A percentile compares a stretch with the other conserved stretches of the same genome.
phyloP scores from a whole-genome alignment of 92 coral and sea anemone species.

The Ricordea florida region DNA sequence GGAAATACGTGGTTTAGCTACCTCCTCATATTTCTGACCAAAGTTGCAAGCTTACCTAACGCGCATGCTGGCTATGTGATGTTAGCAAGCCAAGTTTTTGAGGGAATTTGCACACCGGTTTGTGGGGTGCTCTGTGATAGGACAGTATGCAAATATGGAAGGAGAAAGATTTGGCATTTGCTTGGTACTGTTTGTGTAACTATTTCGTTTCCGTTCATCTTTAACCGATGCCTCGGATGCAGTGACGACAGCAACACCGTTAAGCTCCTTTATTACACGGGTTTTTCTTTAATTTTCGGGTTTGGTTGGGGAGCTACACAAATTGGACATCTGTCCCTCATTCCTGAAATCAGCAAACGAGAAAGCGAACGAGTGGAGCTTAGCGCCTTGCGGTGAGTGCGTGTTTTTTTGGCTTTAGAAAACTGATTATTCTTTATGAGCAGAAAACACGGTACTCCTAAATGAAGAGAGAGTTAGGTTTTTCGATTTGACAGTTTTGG shows the following conservation, averaged over 20 bases:
- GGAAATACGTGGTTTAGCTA: slow-evolving; percentile 88
- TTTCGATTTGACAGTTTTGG: no score
- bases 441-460: no score
- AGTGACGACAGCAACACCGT: slow-evolving; percentile 43
- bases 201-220: slow-evolving; percentile 65
- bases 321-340: slow-evolving; percentile 75
- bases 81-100: slow-evolving; percentile 69
- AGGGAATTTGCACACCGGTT: slow-evolving; percentile 74
- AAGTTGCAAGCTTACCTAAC: slow-evolving; percentile 73
- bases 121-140: slow-evolving; percentile 68
- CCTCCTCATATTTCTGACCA: slow-evolving; percentile 72
- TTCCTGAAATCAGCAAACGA: slow-evolving; percentile 75
- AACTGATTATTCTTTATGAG: no score
- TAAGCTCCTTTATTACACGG: slow-evolving; percentile 63
- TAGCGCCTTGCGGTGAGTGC: slow-evolving; percentile 76
- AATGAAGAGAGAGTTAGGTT: no score
- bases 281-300: slow-evolving; percentile 60
- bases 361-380: slow-evolving; percentile 74
- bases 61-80: slow-evolving; percentile 74
- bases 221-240: slow-evolving; percentile 66
- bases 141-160: slow-evolving; percentile 77
- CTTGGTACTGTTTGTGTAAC: slow-evolving; percentile 69
- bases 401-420: no score
- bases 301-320: slow-evolving; percentile 88
- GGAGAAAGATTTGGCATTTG: slow-evolving; percentile 81